Base-by-base conservation (phyloP, 2,888 invertebrate genomes). In the Stegana nigrithorax region DNA sequence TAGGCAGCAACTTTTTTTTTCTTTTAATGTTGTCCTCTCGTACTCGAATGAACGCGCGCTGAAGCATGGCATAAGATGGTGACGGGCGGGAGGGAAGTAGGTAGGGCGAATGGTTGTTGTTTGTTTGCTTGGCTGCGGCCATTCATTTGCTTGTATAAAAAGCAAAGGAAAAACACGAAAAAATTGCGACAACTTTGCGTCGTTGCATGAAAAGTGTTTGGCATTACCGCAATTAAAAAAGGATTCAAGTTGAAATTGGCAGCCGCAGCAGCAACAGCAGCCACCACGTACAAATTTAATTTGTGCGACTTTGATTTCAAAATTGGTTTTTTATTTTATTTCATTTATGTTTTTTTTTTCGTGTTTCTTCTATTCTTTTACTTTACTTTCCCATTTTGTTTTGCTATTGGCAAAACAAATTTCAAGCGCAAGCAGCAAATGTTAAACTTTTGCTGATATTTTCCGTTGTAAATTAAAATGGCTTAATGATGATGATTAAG, bases 401-500 rank as follows among this genome's bases (percentile, higher is more conserved):
- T 79, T 77, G 64, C 21, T 14, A 10, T 42, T 14, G n/a, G 21
- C 23, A 32, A 32, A 32, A 19, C n/a, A 32, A 27, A 17, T 10
- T n/a, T 39, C 8, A 17, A 25, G 26, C 3, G 44, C 2, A 21
- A 39, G 17, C n/a, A 14, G 4, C 14, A 39, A 39, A 39, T 39
- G 5, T 5, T 39, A 39, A 14, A 2, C 14, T 39, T 12, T 39
- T 39, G 4, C 14, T 36, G 5, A 1, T 39, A 14, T 39, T 10
- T 39, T 14, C 17, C 29, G 14, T 27, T 53, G 65, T 69, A 77
- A 79, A 79, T 79, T 75, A 75, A 75, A 75, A 75, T 67, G 66
- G 72, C 72, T 73, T 77, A 79, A 75, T 77, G 79, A 72, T 63
- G 70, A 66, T 73, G 79, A 79, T 79, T 75, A 75, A 69, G 67